Evolutionary conservation across 2,888 invertebrate genomes (phyloP).

Genomic region (Steinernema hermaphroditum): DNA sequence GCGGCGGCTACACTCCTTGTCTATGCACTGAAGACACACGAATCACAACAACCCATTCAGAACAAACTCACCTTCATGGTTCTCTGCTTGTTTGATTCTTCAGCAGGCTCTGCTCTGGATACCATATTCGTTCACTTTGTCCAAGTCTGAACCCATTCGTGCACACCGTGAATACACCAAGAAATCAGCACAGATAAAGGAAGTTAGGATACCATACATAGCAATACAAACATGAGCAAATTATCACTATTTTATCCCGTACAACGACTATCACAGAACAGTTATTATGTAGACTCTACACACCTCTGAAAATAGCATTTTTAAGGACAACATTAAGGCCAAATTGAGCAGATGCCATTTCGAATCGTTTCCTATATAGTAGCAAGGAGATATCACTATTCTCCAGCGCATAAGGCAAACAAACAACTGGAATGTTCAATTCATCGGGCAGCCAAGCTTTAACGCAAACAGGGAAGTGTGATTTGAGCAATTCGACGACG

Average conservation of each 20-base stretch:
- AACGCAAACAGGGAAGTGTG: conserved; percentile 39
- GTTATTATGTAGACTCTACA: neutral
- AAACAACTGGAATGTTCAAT: conserved; percentile 38
- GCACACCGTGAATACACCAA: neutral
- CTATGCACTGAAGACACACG: conserved; percentile 6
- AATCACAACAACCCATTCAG: neutral
- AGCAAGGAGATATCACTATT: neutral
- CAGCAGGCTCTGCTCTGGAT: neutral
- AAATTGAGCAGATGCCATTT: neutral
- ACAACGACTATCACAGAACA: neutral
- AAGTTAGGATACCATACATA: neutral
- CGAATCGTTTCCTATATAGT: conserved; percentile 20
- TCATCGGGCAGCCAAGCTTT: conserved; percentile 34
- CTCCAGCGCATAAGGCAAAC: conserved; percentile 41
- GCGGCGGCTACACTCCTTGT: neutral
- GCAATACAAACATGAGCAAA: neutral
- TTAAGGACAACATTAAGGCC: neutral
- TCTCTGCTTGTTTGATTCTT: neutral
- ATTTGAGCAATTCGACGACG: neutral
- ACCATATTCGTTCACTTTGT: neutral
- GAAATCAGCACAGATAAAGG: neutral
- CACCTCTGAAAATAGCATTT: neutral
- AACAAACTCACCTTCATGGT: neutral
- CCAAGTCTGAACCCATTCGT: neutral
- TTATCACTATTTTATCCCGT: neutral